Percentiles rank a stretch among this genome's conserved stretches.
Conservation (phyloP, 2,888 invertebrate species). For the Phorcus lineatus region DNA sequence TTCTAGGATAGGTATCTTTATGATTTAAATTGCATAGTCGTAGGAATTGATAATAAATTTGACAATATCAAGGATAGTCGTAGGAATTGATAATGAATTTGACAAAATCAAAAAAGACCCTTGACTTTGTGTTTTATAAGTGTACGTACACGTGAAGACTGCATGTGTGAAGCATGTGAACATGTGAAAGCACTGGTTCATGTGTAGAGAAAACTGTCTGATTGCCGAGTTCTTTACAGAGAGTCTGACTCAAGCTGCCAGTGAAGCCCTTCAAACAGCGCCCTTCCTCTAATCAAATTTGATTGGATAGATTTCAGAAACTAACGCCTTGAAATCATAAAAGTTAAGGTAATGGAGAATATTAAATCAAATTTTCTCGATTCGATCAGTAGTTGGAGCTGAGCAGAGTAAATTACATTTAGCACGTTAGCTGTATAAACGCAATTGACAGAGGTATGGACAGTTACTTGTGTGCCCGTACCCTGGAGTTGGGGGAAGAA, state of each 20-base stretch:
- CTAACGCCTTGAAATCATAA: slow-evolving; percentile 21
- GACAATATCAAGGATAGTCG: no score
- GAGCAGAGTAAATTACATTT: slow-evolving; percentile 12
- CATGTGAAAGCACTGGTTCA: no score
- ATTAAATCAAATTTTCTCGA: slow-evolving; percentile 22
- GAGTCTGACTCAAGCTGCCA: background rate
- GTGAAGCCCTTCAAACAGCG: background rate
- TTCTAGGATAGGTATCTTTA: no score
- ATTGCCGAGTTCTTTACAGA: background rate
- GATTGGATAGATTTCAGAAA: slow-evolving; percentile 22
- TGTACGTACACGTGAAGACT: no score
- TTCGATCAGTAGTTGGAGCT: background rate
- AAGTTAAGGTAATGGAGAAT: slow-evolving; percentile 17
- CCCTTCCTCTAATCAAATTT: slow-evolving; percentile 15
- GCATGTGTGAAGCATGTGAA: no score
- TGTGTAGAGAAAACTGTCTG: background rate
- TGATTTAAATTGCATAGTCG: no score
- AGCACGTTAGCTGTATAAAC: background rate
- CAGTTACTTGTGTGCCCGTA: background rate
- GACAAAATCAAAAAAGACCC: no score
- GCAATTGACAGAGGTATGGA: background rate
- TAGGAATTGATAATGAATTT: no score
- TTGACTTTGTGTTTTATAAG: no score
- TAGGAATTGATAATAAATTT: no score
- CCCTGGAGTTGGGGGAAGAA: background rate